Conservation (phyloP, 2,797 vertebrate species). For the Alauda arvensis region DNA sequence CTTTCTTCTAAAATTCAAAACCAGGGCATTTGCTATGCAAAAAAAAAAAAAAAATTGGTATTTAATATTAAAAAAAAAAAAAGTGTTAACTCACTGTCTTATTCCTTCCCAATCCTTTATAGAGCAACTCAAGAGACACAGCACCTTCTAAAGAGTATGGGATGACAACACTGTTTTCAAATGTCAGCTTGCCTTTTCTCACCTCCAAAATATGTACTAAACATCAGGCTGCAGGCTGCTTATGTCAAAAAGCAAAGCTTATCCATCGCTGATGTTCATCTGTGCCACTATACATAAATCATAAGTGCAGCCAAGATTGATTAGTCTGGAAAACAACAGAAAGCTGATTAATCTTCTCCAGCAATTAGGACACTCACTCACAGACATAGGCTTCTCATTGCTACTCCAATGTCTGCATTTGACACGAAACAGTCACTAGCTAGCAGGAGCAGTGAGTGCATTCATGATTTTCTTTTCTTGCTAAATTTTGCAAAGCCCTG, state of each 20-base stretch:
- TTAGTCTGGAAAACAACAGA: constrained; percentile 3
- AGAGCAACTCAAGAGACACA: background rate
- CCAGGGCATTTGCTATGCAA: background rate
- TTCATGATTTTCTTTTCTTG: background rate
- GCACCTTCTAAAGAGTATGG: background rate
- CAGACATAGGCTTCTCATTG: background rate
- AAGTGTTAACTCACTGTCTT: background rate
- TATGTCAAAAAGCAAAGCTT: background rate
- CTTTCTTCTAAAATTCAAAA: background rate
- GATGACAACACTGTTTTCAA: background rate
- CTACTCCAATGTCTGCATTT: background rate
- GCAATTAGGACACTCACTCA: background rate
- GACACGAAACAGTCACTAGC: background rate
- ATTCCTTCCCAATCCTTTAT: background rate
- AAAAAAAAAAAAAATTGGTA: background rate
- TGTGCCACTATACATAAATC: background rate
- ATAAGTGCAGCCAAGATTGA: background rate
- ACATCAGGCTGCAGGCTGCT: background rate
- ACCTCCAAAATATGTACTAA: background rate
- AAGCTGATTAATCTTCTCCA: background rate
- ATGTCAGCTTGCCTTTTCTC: background rate
- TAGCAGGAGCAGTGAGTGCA: background rate
- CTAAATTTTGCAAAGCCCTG: background rate
- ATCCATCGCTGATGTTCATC: background rate
- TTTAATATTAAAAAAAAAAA: background rate